Evolutionary conservation across 2,888 invertebrate genomes (phyloP).

Genomic region (Tachystola acroxantha): DNA sequence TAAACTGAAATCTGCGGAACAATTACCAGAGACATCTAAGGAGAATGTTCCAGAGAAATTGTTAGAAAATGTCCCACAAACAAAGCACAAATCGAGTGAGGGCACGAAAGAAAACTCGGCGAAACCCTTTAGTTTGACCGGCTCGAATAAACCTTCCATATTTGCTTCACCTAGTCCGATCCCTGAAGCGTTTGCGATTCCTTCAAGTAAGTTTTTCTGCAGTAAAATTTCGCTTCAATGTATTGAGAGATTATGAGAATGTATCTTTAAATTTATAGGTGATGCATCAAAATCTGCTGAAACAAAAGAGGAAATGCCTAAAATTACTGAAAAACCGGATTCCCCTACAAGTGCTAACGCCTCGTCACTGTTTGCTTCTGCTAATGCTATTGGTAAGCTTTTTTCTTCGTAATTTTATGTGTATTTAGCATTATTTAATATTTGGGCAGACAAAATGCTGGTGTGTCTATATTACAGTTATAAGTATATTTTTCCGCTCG

Average conservation of each 20-base stretch:
- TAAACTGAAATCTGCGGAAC: conserved; percentile 29
- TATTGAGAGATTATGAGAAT: too few relatives aligned
- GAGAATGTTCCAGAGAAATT: conserved; percentile 41
- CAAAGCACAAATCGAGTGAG: conserved; percentile 16
- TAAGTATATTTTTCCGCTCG: not conserved
- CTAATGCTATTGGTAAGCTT: conserved; percentile 26
- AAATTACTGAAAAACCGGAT: conserved; percentile 21
- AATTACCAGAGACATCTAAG: conserved; percentile 32
- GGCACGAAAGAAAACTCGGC: conserved; percentile 33
- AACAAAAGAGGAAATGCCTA: conserved; percentile 24
- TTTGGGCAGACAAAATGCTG: too few relatives aligned
- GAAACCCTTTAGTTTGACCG: conserved; percentile 29
- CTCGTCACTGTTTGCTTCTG: conserved; percentile 31
- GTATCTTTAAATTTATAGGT: too few relatives aligned
- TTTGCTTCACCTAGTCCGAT: conserved; percentile 16
- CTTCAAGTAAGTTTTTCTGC: conserved; percentile 26
- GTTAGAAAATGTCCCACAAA: conserved; percentile 19
- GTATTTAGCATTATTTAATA: too few relatives aligned
- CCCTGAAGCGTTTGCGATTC: conserved; percentile 12
- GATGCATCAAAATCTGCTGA: conserved; percentile 14
- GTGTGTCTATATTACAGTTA: conserved; percentile 2
- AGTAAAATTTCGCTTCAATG: not conserved
- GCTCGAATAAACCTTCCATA: conserved; percentile 24
- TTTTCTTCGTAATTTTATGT: too few relatives aligned
- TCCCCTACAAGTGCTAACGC: conserved; percentile 22